phyloP scores from a whole-genome alignment of 2,113 vertebrate genomes.

The Planiliza haematocheilus region DNA sequence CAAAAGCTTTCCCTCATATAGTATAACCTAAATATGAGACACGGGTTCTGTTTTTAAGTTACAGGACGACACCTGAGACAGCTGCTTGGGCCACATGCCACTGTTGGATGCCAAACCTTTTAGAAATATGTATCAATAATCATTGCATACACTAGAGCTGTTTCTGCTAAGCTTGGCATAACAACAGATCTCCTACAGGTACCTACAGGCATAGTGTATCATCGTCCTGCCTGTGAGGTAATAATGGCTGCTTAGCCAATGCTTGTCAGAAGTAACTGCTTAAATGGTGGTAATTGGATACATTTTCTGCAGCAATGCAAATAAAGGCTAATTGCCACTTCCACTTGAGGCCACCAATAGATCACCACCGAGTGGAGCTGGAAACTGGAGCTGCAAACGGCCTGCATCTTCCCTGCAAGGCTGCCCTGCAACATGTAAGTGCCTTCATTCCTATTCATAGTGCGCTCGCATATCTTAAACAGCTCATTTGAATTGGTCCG shows the following conservation, averaged over 20 bases:
- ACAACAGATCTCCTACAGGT: background rate
- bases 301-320: slow-evolving; percentile 62
- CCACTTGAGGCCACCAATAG: slow-evolving; percentile 55
- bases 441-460: slow-evolving; percentile 61
- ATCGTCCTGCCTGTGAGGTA: slow-evolving; percentile 10
- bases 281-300: slow-evolving; percentile 71
- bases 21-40: no score
- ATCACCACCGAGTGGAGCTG: slow-evolving; percentile 38
- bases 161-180: background rate
- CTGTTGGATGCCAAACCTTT: background rate
- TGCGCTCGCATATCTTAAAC: slow-evolving; percentile 63
- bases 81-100: no score
- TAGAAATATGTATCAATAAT: background rate
- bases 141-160: background rate
- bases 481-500: slow-evolving; percentile 71
- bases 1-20: background rate
- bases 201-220: slow-evolving; percentile 26
- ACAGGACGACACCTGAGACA: no score
- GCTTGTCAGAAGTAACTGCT: slow-evolving; percentile 56
- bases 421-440: slow-evolving; percentile 50
- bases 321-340: slow-evolving; percentile 71
- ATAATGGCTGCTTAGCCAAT: slow-evolving; percentile 49
- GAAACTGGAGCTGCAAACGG: slow-evolving; percentile 1
- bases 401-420: slow-evolving; percentile 30
- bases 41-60: no score